phyloP scores from a whole-genome alignment of 2,797 vertebrate genomes.

The Onychomys arenicola region DNA sequence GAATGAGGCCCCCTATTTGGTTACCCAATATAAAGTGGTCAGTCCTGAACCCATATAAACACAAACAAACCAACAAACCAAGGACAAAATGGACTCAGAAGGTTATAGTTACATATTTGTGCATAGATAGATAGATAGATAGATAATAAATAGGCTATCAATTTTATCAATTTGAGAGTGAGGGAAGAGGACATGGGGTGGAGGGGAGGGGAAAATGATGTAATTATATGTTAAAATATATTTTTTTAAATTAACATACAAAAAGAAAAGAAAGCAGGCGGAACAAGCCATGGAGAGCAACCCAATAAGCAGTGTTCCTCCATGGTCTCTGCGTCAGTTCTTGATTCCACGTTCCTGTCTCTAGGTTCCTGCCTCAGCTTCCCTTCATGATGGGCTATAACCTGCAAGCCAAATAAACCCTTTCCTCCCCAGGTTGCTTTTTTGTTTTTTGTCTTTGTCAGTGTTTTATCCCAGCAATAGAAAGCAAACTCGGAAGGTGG shows the following conservation, averaged over 20 bases:
- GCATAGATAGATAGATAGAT: background rate
- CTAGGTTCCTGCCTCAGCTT: background rate
- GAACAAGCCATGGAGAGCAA: background rate
- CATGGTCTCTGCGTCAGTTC: background rate
- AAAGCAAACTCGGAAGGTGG: background rate
- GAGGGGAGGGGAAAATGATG: background rate
- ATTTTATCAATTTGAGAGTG: background rate
- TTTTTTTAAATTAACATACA: background rate
- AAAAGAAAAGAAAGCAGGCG: background rate
- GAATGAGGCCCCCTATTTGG: background rate
- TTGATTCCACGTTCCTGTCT: background rate
- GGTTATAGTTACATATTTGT: background rate
- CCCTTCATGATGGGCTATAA: background rate
- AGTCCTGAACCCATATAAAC: background rate
- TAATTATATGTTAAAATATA: background rate
- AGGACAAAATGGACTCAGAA: background rate
- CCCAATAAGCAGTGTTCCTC: background rate
- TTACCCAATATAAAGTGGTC: background rate
- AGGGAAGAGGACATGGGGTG: background rate
- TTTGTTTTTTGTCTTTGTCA: background rate
- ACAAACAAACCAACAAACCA: background rate
- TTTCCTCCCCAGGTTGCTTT: background rate
- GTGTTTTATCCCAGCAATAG: background rate
- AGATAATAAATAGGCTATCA: background rate
- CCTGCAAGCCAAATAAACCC: background rate